Percentiles rank a stretch among this genome's conserved stretches.
Evolutionary conservation across 2,888 invertebrate species (phyloP).

Genomic region (Gerris lacustris): DNA sequence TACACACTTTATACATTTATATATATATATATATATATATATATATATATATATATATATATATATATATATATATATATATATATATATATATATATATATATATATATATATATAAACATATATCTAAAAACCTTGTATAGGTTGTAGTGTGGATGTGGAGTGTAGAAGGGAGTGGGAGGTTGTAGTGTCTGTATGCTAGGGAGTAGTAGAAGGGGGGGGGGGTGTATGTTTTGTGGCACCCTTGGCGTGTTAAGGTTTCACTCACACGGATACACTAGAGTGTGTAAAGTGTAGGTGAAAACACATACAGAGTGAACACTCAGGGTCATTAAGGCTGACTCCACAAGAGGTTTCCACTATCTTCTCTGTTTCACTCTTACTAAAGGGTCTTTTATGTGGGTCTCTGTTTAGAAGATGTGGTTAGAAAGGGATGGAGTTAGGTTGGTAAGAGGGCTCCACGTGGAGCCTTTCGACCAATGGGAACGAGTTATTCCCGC

Average conservation of each 20-base stretch:
- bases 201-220: not conserved
- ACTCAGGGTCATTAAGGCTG: not conserved
- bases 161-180: not conserved
- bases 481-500: not conserved
- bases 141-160: not conserved
- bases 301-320: not conserved
- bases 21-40: conserved; percentile 5
- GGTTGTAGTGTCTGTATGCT: not conserved
- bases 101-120: not conserved
- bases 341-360: not conserved
- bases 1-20: not conserved
- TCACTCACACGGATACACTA: not conserved
- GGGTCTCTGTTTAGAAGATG: not conserved
- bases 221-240: conserved; percentile 1
- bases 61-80: conserved; percentile 5
- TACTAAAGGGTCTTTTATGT: not conserved
- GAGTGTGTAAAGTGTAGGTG: not conserved
- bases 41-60: not conserved
- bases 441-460: not conserved
- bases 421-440: not conserved
- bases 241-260: conserved; percentile 3
- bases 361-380: not conserved
- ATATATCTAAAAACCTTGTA: not conserved
- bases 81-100: not conserved
- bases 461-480: not conserved